Percentiles rank a stretch among this genome's conserved stretches.
These are phyloP conservation scores for Drosophila micromelanica DNA, from an alignment of 1,140 invertebrate genomes.

Conservation along the genomic window DNA sequence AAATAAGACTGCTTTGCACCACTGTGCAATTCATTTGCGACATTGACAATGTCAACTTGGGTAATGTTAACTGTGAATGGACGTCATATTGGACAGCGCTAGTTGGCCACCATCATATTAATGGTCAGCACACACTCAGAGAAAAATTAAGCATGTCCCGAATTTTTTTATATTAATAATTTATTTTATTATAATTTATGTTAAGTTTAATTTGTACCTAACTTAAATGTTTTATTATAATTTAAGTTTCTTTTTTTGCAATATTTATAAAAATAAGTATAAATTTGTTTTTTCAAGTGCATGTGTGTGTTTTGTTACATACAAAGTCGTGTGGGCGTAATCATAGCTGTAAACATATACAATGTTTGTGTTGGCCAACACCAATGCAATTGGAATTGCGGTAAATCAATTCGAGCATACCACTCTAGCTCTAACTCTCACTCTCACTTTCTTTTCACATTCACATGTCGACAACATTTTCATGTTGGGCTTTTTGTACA, in stretches of 20 bases:
- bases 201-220: not conserved
- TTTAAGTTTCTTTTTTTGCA: too few species aligned
- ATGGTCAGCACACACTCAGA: conserved; percentile 8
- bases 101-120: conserved; percentile 41
- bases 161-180: too few species aligned
- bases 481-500: not conserved
- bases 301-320: not conserved
- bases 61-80: conserved; percentile 30
- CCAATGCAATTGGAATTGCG: conserved; percentile 34
- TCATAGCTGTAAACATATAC: conserved; percentile 12
- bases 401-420: conserved; percentile 38
- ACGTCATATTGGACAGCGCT: conserved; percentile 18
- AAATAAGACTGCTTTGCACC: not conserved
- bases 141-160: too few species aligned
- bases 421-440: conserved; percentile 10
- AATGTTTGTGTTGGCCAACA: not conserved
- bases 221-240: too few species aligned
- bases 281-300: too few species aligned
- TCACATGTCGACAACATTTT: conserved; percentile 10
- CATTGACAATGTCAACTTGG: conserved; percentile 34
- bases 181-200: not conserved
- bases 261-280: too few species aligned
- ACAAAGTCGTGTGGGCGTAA: conserved; percentile 5
- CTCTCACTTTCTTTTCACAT: not conserved
- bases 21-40: conserved; percentile 34